These are phyloP conservation scores for Spodoptera littoralis DNA, from an alignment of 2,888 invertebrate genomes.

Conservation along the genomic window DNA sequence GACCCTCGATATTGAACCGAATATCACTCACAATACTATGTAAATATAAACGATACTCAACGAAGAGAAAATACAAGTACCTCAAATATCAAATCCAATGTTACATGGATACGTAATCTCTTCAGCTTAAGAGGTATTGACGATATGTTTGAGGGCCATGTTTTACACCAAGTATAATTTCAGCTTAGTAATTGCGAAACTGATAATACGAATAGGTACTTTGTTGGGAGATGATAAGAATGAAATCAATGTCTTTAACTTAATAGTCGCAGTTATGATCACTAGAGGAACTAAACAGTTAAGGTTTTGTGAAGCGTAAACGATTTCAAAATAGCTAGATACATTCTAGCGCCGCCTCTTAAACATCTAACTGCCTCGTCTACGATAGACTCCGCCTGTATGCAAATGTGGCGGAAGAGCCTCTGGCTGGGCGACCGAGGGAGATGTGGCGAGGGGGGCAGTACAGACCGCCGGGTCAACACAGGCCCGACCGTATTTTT, in stretches of 20 bases:
- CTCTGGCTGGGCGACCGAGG: constrained; percentile 65
- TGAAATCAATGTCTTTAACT: constrained; percentile 41
- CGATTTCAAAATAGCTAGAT: constrained; percentile 48
- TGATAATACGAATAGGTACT: too few species aligned
- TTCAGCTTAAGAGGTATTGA: constrained; percentile 39
- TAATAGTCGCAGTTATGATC: too few species aligned
- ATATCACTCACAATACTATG: constrained; percentile 62
- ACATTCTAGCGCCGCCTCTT: constrained; percentile 71
- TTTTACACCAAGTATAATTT: too few species aligned
- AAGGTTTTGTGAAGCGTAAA: constrained; percentile 24
- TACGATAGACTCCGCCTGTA: constrained; percentile 83
- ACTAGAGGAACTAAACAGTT: background rate
- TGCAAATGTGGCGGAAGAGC: constrained; percentile 82
- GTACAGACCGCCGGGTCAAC: constrained; percentile 70
- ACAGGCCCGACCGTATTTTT: constrained; percentile 80
- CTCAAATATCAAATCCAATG: constrained; percentile 46
- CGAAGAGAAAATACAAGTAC: constrained; percentile 41
- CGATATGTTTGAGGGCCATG: too few species aligned
- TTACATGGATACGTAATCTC: constrained; percentile 62
- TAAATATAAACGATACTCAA: constrained; percentile 62
- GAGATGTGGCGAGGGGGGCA: constrained; percentile 43
- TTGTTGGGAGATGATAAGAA: constrained; percentile 8
- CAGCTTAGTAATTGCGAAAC: too few species aligned
- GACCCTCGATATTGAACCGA: constrained; percentile 56
- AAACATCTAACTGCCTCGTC: constrained; percentile 74